Evolutionary conservation across 2,888 invertebrate species (phyloP).

Genomic region (Dicyrtoma fusca): DNA sequence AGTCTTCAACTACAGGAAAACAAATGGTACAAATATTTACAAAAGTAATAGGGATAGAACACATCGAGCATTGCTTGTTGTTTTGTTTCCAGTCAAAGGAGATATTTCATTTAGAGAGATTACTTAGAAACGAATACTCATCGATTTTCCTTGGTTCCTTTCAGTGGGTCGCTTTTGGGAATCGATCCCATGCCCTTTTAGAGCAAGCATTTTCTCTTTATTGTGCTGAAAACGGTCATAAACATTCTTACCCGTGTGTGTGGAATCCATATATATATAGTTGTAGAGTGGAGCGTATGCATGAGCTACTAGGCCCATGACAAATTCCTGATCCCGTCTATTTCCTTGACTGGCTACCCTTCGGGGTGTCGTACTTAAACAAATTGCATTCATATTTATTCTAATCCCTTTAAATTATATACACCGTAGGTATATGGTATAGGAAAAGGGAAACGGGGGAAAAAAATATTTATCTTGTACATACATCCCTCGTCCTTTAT

Average conservation of each 20-base stretch:
- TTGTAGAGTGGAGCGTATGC: not conserved
- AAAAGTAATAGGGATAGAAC: conserved; percentile 4
- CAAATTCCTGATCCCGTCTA: not conserved
- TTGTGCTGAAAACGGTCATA: conserved; percentile 29
- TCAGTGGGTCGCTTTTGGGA: conserved; percentile 13
- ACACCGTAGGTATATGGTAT: too few relatives aligned
- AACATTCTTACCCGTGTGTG: conserved; percentile 16
- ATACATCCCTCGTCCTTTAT: too few relatives aligned
- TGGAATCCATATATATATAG: not conserved
- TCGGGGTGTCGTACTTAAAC: conserved; percentile 22
- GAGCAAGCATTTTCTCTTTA: conserved; percentile 23
- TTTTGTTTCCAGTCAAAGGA: conserved; percentile 28
- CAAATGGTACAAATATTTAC: conserved; percentile 25
- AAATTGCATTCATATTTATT: conserved; percentile 3
- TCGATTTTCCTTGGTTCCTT: conserved; percentile 34
- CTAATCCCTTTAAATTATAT: conserved; percentile 2
- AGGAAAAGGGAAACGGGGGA: too few relatives aligned
- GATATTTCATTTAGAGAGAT: conserved; percentile 38
- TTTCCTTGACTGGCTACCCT: conserved; percentile 22
- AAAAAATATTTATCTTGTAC: too few relatives aligned
- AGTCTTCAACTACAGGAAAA: not conserved
- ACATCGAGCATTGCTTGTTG: not conserved
- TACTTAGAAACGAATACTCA: conserved; percentile 31
- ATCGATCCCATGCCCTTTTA: conserved; percentile 39
- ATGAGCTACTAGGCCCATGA: too few relatives aligned